Percentiles rank a stretch among this genome's conserved stretches.
These are phyloP conservation scores for Tryphoninae sp. DNA, from an alignment of 2,888 invertebrate genomes.

Conservation along the genomic window DNA sequence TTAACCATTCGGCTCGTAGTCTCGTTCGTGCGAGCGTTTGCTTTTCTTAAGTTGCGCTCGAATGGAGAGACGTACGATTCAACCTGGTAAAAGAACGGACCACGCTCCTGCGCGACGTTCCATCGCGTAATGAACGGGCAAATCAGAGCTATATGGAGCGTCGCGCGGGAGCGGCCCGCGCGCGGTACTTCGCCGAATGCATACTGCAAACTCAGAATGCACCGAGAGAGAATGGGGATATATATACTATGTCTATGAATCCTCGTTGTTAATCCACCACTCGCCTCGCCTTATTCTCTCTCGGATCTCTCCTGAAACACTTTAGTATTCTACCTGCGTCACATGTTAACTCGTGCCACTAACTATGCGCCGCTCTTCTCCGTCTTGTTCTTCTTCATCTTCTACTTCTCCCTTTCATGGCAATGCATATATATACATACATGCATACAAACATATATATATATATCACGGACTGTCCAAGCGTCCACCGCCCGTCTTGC, in stretches of 20 bases:
- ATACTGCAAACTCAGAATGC: constrained; percentile 53
- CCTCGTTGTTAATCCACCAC: constrained; percentile 60
- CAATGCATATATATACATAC: constrained; percentile 9
- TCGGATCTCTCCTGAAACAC: constrained; percentile 52
- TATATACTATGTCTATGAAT: constrained; percentile 42
- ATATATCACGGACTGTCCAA: constrained; percentile 48
- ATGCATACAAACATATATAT: background rate
- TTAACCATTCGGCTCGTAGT: constrained; percentile 56
- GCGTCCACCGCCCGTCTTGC: constrained; percentile 22
- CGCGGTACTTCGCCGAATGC: constrained; percentile 43
- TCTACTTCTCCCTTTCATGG: constrained; percentile 44
- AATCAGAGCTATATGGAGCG: constrained; percentile 59
- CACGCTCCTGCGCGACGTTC: constrained; percentile 54
- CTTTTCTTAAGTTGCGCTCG: constrained; percentile 36
- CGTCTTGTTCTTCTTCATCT: constrained; percentile 48
- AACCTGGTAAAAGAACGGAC: constrained; percentile 58
- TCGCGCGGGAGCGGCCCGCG: constrained; percentile 58
- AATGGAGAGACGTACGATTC: constrained; percentile 33
- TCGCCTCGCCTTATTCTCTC: constrained; percentile 59
- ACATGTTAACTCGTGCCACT: constrained; percentile 78
- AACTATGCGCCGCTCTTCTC: constrained; percentile 73
- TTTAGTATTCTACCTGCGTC: constrained; percentile 79
- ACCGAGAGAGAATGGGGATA: constrained; percentile 62
- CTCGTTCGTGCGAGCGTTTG: constrained; percentile 23
- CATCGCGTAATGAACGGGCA: constrained; percentile 60